Conservation (phyloP, 92 coral and sea anemone genomes). For the Isaurus tuberculatus region DNA sequence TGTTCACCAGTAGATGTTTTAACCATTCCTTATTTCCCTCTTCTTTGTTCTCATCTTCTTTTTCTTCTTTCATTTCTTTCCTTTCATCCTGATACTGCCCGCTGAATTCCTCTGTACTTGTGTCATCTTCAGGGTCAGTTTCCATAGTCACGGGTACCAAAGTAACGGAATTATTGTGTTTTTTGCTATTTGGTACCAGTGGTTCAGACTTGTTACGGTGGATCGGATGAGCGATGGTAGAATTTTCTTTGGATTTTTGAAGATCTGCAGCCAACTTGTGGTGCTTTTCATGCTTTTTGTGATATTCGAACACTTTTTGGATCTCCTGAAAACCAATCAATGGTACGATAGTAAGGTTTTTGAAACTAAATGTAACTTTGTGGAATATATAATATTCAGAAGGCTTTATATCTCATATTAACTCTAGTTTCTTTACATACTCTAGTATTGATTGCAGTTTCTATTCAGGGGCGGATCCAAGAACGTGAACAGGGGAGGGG, state of each 20-base stretch:
- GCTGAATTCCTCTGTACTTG: not conserved
- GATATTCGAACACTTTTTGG: too few relatives aligned
- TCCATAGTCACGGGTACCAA: not conserved
- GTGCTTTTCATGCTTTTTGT: too few relatives aligned
- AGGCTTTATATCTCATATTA: too few relatives aligned
- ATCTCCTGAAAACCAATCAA: too few relatives aligned
- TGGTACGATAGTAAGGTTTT: too few relatives aligned
- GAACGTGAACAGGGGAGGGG: too few relatives aligned
- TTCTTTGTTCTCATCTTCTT: slow-evolving; percentile 16
- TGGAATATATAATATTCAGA: not conserved
- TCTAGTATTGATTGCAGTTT: too few relatives aligned
- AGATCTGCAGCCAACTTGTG: too few relatives aligned
- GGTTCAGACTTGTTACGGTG: not conserved
- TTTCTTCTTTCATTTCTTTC: slow-evolving; percentile 30
- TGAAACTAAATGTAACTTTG: too few relatives aligned
- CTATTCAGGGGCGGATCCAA: too few relatives aligned
- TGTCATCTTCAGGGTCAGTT: not conserved
- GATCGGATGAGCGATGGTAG: not conserved
- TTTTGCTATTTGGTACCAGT: not conserved
- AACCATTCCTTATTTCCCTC: slow-evolving; percentile 30
- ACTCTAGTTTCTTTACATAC: too few relatives aligned
- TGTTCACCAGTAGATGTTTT: not conserved
- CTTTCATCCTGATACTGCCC: slow-evolving; percentile 26
- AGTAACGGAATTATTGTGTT: not conserved
- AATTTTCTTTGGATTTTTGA: too few relatives aligned